phyloP scores from a whole-genome alignment of 2,797 vertebrate species.

The Platalea minor region DNA sequence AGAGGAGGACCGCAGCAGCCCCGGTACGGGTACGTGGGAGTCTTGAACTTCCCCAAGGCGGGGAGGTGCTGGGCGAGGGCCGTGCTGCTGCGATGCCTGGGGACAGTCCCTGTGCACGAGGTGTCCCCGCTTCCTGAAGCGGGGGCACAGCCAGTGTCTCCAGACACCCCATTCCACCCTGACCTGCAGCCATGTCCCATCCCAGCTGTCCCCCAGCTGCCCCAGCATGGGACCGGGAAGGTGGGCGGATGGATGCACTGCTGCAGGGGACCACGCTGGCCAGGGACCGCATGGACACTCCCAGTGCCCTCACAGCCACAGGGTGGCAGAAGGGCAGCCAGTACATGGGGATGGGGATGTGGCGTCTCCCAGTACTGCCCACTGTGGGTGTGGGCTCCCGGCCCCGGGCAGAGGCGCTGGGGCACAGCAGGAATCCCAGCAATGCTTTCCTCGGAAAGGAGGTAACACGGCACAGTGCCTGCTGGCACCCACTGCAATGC shows the following conservation, averaged over 20 bases:
- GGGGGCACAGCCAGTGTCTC: too few relatives aligned
- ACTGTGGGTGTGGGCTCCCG: background rate
- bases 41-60: rapidly evolving
- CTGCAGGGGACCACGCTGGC: rapidly evolving
- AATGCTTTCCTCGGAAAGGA: background rate
- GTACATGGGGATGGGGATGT: rapidly evolving
- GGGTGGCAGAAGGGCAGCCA: background rate
- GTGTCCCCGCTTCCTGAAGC: background rate
- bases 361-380: rapidly evolving
- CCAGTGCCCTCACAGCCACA: rapidly evolving
- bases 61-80: background rate
- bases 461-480: rapidly evolving
- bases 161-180: background rate
- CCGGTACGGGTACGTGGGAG: rapidly evolving
- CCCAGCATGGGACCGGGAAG: rapidly evolving
- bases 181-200: background rate
- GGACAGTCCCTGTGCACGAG: rapidly evolving
- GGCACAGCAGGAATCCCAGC: background rate
- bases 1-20: background rate
- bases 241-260: background rate
- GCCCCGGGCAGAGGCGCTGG: background rate
- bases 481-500: background rate
- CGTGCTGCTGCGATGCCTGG: rapidly evolving
- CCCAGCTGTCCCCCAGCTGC: too few relatives aligned
- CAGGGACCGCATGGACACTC: rapidly evolving